Evolutionary conservation across 2,888 invertebrate species (phyloP).

Genomic region (Scaptomyza flava): DNA sequence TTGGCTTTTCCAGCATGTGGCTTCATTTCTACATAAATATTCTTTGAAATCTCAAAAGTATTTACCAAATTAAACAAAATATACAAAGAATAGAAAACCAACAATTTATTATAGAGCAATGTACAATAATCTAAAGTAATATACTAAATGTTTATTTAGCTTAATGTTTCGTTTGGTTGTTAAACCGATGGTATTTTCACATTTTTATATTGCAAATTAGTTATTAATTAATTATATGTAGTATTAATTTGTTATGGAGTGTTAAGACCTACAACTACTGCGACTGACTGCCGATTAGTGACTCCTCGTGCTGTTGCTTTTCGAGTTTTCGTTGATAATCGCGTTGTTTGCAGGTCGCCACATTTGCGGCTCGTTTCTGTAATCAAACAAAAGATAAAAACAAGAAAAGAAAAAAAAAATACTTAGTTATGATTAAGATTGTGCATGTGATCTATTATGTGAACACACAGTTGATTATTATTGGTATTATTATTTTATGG

Average conservation of each 20-base stretch:
- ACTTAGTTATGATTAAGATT: constrained; percentile 25
- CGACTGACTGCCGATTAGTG: constrained; percentile 79
- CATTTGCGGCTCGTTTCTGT: constrained; percentile 83
- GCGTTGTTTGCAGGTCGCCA: constrained; percentile 82
- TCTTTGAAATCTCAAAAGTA: constrained; percentile 43
- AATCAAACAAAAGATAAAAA: constrained; percentile 40
- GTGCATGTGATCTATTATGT: constrained; percentile 48
- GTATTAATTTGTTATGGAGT: constrained; percentile 4
- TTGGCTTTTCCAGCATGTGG: constrained; percentile 32
- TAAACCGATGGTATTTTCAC: constrained; percentile 20
- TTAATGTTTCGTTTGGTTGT: constrained; percentile 5
- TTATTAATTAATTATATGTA: constrained; percentile 7
- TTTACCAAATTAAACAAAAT: constrained; percentile 11
- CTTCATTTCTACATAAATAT: constrained; percentile 14
- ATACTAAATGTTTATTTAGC: constrained; percentile 8
- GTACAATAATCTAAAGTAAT: constrained; percentile 11
- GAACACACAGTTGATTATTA: constrained; percentile 28
- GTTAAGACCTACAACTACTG: constrained; percentile 13
- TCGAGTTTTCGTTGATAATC: constrained; percentile 82
- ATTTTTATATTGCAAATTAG: not conserved
- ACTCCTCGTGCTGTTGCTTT: constrained; percentile 83
- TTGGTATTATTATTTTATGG: constrained; percentile 32
- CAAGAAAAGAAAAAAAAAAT: constrained; percentile 19
- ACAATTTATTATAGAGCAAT: constrained; percentile 4
- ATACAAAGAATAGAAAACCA: constrained; percentile 4